Base-by-base conservation (phyloP, 2,113 vertebrate species). In the Heterotilapia buettikoferi region DNA sequence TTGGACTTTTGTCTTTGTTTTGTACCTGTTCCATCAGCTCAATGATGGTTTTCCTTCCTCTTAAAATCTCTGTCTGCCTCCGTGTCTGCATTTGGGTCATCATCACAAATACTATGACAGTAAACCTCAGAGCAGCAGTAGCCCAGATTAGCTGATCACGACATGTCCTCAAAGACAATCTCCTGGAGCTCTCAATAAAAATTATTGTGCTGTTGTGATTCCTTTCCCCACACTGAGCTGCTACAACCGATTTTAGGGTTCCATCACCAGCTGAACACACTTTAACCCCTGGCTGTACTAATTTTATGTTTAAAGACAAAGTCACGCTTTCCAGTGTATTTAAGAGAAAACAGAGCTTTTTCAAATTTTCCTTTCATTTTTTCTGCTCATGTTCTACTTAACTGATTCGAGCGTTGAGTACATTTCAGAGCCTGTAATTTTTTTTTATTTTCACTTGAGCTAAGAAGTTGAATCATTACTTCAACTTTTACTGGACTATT, bases 181-280 rank as follows among this genome's bases (percentile, higher is more conserved):
- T 56, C 11, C 21, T 4, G 2, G 11, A 56, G 21, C 6, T 24
- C 11, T 56, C 53, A 56, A 13, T 24, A 56, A 0, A 56, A 21
- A 1, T 21, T 2, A 54, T 56, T 56, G 21, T 56, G 53, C 10
- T 56, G 11, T 56, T 56, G 53, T 24, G 21, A 56, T 56, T 56
- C 21, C 24, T 3, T 56, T 56, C 21, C 11, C 21, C 21, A 56
- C 53, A 56, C 53, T 24, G 53, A 56, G 53, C 21, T 24, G n/a
- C 53, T 4, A 54, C 21, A 56, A 56, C 53, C 53, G 4, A 26
- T 56, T 56, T 24, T 26, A 24, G 21, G 53, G 53, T 56, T 56
- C 53, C 21, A 13, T 56, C 11, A 56, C 53, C 21, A 24, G 53
- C 53, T 56, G 53, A 56, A 24, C 21, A 13, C 53, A 24, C 53